phyloP scores from a whole-genome alignment of 2,888 invertebrate genomes.

The Rhorus exstirpatorius region DNA sequence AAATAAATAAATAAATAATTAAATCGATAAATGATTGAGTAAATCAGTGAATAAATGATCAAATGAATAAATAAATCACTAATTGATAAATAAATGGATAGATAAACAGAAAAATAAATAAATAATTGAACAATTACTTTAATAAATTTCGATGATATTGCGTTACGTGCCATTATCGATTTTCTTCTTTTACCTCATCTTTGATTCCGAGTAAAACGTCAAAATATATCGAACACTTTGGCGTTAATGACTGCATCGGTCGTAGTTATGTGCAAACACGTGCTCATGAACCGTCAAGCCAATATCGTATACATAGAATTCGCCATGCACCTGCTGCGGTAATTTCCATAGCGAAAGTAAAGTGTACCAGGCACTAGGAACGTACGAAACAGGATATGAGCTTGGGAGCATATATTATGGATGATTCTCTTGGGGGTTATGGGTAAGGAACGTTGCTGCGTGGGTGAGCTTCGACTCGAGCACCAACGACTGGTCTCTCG shows the following conservation, averaged over 20 bases:
- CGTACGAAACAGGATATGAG: slow-evolving; percentile 36
- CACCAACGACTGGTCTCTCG: neutral
- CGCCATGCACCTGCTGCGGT: slow-evolving; percentile 27
- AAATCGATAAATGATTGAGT: too few relatives aligned
- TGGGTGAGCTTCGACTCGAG: slow-evolving; percentile 20
- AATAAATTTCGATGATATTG: too few relatives aligned
- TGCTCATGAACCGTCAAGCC: slow-evolving; percentile 36
- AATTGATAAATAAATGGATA: too few relatives aligned
- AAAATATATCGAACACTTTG: slow-evolving; percentile 28
- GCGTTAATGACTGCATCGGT: slow-evolving; percentile 48
- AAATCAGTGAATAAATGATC: too few relatives aligned
- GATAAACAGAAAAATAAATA: too few relatives aligned
- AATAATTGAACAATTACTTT: too few relatives aligned
- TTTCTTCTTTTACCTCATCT: neutral
- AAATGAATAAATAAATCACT: too few relatives aligned
- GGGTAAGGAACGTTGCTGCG: slow-evolving; percentile 12
- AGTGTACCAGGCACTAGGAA: neutral
- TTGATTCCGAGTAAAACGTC: slow-evolving; percentile 19
- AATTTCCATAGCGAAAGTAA: slow-evolving; percentile 56
- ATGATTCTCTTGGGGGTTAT: slow-evolving; percentile 30
- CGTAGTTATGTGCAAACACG: slow-evolving; percentile 29
- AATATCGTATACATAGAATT: neutral
- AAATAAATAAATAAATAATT: too few relatives aligned
- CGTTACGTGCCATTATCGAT: too few relatives aligned
- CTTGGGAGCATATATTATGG: slow-evolving; percentile 13